Percentiles rank a stretch among this genome's conserved stretches.
Conservation (phyloP, 2,888 invertebrate species). For the Pseudococcus jackbeardsleyi region DNA sequence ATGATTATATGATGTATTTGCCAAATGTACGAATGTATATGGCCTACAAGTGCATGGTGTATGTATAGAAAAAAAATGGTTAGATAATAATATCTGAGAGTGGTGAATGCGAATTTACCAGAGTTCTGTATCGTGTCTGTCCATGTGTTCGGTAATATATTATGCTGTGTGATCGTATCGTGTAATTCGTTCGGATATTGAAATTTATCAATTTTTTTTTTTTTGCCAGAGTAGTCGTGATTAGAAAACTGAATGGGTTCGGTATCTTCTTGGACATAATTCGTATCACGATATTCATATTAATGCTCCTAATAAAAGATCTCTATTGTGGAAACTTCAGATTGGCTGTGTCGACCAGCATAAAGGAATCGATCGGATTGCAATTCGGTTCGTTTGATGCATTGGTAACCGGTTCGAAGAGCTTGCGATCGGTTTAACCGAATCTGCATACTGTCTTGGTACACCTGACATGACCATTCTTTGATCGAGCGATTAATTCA, state of each 20-base stretch:
- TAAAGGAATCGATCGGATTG: slow-evolving; percentile 11
- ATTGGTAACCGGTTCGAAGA: background rate
- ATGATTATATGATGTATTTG: slow-evolving; percentile 7
- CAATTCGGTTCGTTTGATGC: slow-evolving; percentile 12
- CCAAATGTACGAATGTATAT: background rate
- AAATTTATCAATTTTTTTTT: background rate
- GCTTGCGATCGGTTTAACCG: background rate
- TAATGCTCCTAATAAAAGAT: slow-evolving; percentile 6
- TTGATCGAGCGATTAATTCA: slow-evolving; percentile 5
- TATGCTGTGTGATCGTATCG: background rate
- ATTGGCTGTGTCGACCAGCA: background rate
- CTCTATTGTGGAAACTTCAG: slow-evolving; percentile 20
- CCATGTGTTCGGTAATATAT: background rate
- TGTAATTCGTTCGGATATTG: background rate
- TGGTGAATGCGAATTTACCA: background rate
- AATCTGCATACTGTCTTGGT: slow-evolving; percentile 11
- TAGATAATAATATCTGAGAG: background rate
- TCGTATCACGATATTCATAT: slow-evolving; percentile 9
- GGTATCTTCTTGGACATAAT: background rate
- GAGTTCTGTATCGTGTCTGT: background rate
- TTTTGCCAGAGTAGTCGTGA: background rate
- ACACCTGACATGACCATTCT: background rate
- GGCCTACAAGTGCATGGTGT: background rate
- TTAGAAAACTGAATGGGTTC: background rate
- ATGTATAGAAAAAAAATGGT: background rate